phyloP scores from a whole-genome alignment of 2,888 invertebrate genomes.

The Aplocera efformata region DNA sequence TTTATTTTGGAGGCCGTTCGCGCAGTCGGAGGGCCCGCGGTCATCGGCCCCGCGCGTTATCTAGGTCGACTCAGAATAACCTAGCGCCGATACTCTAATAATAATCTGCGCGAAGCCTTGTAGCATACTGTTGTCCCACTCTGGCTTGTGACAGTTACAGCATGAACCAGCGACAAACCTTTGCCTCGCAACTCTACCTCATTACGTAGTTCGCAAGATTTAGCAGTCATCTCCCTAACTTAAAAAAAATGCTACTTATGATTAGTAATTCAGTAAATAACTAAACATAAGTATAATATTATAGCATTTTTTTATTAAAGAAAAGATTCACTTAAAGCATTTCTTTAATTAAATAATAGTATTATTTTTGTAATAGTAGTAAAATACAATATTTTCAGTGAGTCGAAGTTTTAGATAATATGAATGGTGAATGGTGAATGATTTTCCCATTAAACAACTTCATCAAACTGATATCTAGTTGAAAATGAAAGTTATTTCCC shows the following conservation, averaged over 20 bases:
- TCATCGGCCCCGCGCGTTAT: conserved; percentile 76
- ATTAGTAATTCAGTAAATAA: too few relatives aligned
- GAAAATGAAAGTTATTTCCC: too few relatives aligned
- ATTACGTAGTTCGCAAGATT: conserved; percentile 49
- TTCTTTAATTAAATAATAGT: too few relatives aligned
- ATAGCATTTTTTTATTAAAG: too few relatives aligned
- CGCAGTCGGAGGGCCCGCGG: conserved; percentile 76
- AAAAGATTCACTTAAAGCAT: too few relatives aligned
- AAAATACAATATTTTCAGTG: too few relatives aligned
- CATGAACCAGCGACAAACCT: conserved; percentile 53
- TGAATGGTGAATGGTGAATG: neutral
- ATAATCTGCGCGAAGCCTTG: conserved; percentile 71
- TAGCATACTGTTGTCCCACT: conserved; percentile 63
- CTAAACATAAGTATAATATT: too few relatives aligned
- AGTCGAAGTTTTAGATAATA: too few relatives aligned
- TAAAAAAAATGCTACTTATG: too few relatives aligned
- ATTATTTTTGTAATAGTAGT: too few relatives aligned
- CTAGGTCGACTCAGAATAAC: conserved; percentile 80
- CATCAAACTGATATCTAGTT: too few relatives aligned
- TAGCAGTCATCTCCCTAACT: conserved; percentile 59
- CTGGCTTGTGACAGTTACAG: conserved; percentile 54
- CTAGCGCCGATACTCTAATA: conserved; percentile 80
- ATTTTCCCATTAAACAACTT: too few relatives aligned
- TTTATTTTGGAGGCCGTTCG: conserved; percentile 78
- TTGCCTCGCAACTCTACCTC: conserved; percentile 58